Percentiles rank a stretch among this genome's conserved stretches.
Conservation (phyloP, 2,888 invertebrate species). For the Amaurobius ferox region DNA sequence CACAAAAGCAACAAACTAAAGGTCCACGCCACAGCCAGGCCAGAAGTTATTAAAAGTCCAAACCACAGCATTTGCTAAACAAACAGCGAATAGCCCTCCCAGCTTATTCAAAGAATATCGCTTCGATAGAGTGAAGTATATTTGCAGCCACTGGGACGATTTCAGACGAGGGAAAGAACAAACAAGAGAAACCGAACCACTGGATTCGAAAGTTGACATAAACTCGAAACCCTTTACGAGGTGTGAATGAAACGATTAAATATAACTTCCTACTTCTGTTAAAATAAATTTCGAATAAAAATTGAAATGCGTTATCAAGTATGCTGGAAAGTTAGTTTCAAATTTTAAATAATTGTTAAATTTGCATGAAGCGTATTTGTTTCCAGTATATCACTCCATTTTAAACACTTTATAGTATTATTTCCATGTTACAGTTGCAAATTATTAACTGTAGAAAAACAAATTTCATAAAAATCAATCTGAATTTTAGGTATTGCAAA, state of each 20-base stretch:
- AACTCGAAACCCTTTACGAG: no score
- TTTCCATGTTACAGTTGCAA: no score
- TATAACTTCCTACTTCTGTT: not conserved
- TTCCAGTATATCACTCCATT: no score
- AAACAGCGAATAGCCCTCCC: slow-evolving; percentile 13
- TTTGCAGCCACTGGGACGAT: not conserved
- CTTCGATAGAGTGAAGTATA: not conserved
- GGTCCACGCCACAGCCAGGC: not conserved
- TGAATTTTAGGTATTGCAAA: no score
- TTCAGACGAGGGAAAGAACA: not conserved
- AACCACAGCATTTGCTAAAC: slow-evolving; percentile 5
- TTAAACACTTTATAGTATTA: no score
- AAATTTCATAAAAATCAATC: no score
- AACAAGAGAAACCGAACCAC: not conserved
- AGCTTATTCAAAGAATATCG: slow-evolving; percentile 34
- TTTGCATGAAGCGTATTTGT: no score
- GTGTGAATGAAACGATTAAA: not conserved
- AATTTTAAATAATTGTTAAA: no score
- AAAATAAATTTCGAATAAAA: no score
- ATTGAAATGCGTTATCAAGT: no score
- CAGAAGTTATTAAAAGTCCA: slow-evolving; percentile 20
- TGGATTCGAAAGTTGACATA: not conserved
- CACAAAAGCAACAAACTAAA: not conserved
- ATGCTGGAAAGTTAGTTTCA: no score
- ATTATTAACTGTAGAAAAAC: no score